Conservation (phyloP, 2,888 invertebrate species). For the Odontothrips loti region DNA sequence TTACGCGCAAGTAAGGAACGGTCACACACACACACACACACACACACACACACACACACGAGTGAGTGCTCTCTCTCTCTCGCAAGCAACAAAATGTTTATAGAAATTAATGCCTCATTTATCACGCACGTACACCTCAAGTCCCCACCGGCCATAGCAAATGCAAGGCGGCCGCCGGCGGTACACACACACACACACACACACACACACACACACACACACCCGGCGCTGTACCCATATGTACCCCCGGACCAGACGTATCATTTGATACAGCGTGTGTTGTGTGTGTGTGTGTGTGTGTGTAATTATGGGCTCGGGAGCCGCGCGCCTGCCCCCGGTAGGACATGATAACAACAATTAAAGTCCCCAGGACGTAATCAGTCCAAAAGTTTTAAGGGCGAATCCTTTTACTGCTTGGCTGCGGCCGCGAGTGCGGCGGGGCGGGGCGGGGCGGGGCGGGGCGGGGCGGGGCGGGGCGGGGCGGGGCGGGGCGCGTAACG, state of each 20-base stretch:
- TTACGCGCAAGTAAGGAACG: conserved; percentile 11
- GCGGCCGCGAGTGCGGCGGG: not conserved
- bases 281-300: conserved; percentile 14
- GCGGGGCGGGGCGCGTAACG: too few relatives aligned
- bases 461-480: too few relatives aligned
- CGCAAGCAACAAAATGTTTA: not conserved
- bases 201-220: too few relatives aligned
- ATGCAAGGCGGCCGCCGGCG: not conserved
- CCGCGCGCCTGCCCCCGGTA: not conserved
- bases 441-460: not conserved
- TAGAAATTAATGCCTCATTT: conserved; percentile 25
- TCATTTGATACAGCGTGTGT: not conserved
- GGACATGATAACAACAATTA: conserved; percentile 25
- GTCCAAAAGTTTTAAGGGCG: conserved; percentile 7
- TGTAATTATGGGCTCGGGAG: not conserved
- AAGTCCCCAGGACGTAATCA: conserved; percentile 13
- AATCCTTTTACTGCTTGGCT: not conserved
- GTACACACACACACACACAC: too few relatives aligned
- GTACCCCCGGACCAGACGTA: conserved; percentile 2
- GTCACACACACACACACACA: not conserved
- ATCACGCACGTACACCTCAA: not conserved
- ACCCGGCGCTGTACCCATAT: not conserved
- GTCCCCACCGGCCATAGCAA: not conserved
- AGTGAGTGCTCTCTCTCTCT: not conserved
- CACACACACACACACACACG: not conserved